Evolutionary conservation across 2,113 vertebrate species (phyloP).

Genomic region (Datnioides undecimradiatus): DNA sequence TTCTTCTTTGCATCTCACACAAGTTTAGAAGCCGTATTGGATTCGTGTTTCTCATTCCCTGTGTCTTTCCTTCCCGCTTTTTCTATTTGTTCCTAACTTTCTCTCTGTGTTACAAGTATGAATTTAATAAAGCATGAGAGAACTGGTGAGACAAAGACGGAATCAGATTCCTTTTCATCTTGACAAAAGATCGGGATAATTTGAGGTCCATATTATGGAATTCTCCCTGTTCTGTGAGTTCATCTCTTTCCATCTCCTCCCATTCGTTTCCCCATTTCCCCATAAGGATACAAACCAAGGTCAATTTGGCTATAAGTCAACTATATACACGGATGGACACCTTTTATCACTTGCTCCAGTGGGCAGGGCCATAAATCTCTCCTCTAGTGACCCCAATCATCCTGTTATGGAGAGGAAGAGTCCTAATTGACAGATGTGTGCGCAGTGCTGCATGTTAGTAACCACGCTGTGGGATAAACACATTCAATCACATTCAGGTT

Average conservation of each 20-base stretch:
- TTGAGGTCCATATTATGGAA: slow-evolving; percentile 24
- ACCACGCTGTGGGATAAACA: neutral
- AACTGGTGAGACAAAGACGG: slow-evolving; percentile 10
- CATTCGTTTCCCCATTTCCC: slow-evolving; percentile 13
- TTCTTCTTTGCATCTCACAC: neutral
- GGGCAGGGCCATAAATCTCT: slow-evolving; percentile 45
- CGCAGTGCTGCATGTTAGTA: neutral
- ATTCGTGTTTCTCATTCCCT: neutral
- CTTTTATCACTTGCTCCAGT: slow-evolving; percentile 42
- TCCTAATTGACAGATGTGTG: neutral
- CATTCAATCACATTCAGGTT: neutral
- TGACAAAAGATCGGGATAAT: slow-evolving; percentile 1
- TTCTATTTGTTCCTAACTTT: neutral
- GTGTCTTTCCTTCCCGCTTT: neutral
- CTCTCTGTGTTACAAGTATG: neutral
- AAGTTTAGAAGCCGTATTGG: neutral
- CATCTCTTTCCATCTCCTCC: slow-evolving; percentile 13
- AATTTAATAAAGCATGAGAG: slow-evolving; percentile 23
- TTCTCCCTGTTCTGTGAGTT: neutral
- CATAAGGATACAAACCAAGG: slow-evolving; percentile 31
- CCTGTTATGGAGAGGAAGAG: slow-evolving; percentile 13
- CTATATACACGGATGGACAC: slow-evolving; percentile 20
- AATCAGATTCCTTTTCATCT: slow-evolving; percentile 26
- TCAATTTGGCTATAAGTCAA: slow-evolving; percentile 42
- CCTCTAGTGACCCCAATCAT: slow-evolving; percentile 45